Percentiles rank a stretch among this genome's conserved stretches.
These are phyloP conservation scores for Ceratina australensis DNA, from an alignment of 1,140 invertebrate species.

Conservation along the genomic window DNA sequence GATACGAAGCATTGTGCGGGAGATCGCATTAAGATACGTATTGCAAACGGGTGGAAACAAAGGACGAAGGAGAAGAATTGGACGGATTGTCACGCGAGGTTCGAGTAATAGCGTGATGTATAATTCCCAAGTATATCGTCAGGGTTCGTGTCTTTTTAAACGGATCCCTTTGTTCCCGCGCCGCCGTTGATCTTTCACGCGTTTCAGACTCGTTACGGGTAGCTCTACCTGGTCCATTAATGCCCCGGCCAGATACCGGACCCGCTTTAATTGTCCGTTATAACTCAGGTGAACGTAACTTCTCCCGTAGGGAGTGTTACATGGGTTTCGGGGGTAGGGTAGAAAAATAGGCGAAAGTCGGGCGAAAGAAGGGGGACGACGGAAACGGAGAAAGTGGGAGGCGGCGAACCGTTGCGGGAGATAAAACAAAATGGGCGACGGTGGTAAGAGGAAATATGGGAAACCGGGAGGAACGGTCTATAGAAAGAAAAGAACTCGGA, in stretches of 20 bases:
- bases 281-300: constrained; percentile 64
- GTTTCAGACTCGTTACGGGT: constrained; percentile 39
- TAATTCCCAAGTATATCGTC: constrained; percentile 54
- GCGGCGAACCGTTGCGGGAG: constrained; percentile 1
- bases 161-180: constrained; percentile 38
- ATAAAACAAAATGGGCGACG: constrained; percentile 23
- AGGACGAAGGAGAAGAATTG: neutral
- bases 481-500: neutral
- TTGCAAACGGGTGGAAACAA: constrained; percentile 1
- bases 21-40: neutral
- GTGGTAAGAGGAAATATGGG: constrained; percentile 10
- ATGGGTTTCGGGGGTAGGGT: neutral
- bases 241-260: constrained; percentile 56
- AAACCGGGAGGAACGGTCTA: neutral
- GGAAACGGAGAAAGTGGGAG: neutral
- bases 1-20: neutral
- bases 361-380: neutral
- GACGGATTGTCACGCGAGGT: neutral
- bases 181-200: constrained; percentile 51
- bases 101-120: constrained; percentile 24
- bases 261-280: constrained; percentile 63
- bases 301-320: constrained; percentile 51
- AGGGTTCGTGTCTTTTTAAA: constrained; percentile 51
- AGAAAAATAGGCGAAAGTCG: neutral
- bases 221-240: constrained; percentile 59